phyloP scores from a whole-genome alignment of 2,888 invertebrate genomes.

The Pyrochroa serraticornis region DNA sequence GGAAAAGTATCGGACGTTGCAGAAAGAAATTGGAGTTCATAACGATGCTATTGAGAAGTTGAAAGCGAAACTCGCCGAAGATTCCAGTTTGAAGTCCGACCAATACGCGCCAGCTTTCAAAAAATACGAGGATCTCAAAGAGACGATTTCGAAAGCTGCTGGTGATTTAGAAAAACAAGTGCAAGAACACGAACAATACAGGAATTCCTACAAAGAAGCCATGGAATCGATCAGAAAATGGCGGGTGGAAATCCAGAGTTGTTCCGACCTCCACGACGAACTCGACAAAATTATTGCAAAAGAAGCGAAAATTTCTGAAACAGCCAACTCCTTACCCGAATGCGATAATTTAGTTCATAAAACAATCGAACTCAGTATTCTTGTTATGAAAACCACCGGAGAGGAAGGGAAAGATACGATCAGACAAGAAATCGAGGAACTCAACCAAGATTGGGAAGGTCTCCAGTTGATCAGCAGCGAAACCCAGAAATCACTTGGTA shows the following conservation, averaged over 20 bases:
- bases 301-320: slow-evolving; percentile 73
- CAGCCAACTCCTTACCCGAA: slow-evolving; percentile 71
- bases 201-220: slow-evolving; percentile 79
- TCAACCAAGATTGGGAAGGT: slow-evolving; percentile 83
- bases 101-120: slow-evolving; percentile 74
- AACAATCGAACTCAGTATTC: slow-evolving; percentile 75
- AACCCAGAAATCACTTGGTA: slow-evolving; percentile 74
- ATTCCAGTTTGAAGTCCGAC: slow-evolving; percentile 59
- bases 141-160: slow-evolving; percentile 70
- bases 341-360: slow-evolving; percentile 76
- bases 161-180: slow-evolving; percentile 80
- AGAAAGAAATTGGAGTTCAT: slow-evolving; percentile 82
- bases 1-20: slow-evolving; percentile 84
- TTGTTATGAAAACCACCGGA: slow-evolving; percentile 77
- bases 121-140: slow-evolving; percentile 73
- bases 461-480: slow-evolving; percentile 78
- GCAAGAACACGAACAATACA: slow-evolving; percentile 85
- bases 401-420: slow-evolving; percentile 83
- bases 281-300: slow-evolving; percentile 78
- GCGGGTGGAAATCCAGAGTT: slow-evolving; percentile 82
- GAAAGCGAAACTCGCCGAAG: slow-evolving; percentile 74
- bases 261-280: slow-evolving; percentile 88
- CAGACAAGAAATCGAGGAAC: slow-evolving; percentile 79
- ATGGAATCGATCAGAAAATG: slow-evolving; percentile 85
- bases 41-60: slow-evolving; percentile 79